These are phyloP conservation scores for Tinea pellionella DNA, from an alignment of 2,888 invertebrate genomes.

Conservation along the genomic window DNA sequence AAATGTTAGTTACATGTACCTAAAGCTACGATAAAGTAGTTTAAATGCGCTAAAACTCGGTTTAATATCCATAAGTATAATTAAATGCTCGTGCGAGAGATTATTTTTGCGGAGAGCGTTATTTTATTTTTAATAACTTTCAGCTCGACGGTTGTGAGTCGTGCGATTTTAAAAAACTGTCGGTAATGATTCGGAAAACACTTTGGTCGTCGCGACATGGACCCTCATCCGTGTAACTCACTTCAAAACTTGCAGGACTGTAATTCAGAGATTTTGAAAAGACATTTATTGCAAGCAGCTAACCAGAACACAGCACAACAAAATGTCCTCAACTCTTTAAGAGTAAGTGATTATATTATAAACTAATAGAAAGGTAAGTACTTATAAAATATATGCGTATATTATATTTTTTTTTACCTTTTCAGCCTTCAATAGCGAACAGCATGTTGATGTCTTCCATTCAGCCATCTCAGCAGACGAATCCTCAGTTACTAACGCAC, in stretches of 20 bases:
- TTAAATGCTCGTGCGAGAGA: not conserved
- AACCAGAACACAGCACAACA: conserved; percentile 48
- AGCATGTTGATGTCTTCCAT: conserved; percentile 64
- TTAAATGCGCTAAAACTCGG: conserved; percentile 14
- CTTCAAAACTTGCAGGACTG: conserved; percentile 66
- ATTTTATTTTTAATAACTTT: conserved; percentile 58
- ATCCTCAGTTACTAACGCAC: conserved; percentile 56
- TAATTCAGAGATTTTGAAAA: conserved; percentile 64
- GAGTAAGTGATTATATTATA: conserved; percentile 39
- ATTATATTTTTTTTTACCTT: conserved; percentile 19
- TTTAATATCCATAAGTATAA: not conserved
- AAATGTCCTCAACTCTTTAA: conserved; percentile 60
- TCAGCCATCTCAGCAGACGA: conserved; percentile 56
- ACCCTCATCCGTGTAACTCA: conserved; percentile 60
- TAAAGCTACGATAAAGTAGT: not conserved
- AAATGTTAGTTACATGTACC: not conserved
- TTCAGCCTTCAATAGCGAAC: conserved; percentile 62
- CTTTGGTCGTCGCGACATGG: conserved; percentile 54
- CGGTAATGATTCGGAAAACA: conserved; percentile 50
- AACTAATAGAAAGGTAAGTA: not conserved
- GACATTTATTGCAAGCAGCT: conserved; percentile 55
- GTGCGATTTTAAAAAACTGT: conserved; percentile 46
- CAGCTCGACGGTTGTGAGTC: conserved; percentile 52
- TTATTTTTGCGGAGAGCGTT: conserved; percentile 23
- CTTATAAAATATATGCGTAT: not conserved